A percentile compares a stretch with the other conserved stretches of the same genome.
phyloP scores from a whole-genome alignment of 1,140 invertebrate species.

The Phymastichus coffea region DNA sequence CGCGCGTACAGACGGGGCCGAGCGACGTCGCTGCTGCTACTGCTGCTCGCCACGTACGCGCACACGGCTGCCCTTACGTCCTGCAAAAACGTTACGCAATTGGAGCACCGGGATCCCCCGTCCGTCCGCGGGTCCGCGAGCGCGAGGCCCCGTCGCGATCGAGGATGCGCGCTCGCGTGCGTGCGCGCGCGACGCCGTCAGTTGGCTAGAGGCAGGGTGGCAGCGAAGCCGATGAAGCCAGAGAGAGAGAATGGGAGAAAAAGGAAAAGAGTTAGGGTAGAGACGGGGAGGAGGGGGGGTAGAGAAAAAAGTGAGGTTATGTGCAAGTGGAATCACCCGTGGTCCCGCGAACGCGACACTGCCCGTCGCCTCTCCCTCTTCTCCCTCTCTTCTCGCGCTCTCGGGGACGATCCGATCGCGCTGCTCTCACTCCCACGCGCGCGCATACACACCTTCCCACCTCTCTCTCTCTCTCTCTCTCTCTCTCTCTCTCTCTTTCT shows the following conservation, averaged over 20 bases:
- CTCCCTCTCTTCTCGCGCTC: conserved; percentile 1
- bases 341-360: not conserved
- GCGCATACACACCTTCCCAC: not conserved
- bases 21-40: too few species aligned
- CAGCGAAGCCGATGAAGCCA: too few species aligned
- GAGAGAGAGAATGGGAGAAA: too few species aligned
- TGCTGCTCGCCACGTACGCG: too few species aligned
- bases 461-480: not conserved
- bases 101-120: not conserved
- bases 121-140: too few species aligned
- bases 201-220: too few species aligned
- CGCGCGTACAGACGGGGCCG: not conserved
- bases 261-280: too few species aligned
- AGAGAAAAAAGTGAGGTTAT: conserved; percentile 21
- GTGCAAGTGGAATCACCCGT: conserved; percentile 18
- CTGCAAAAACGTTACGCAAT: too few species aligned
- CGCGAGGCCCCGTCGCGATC: not conserved
- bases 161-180: not conserved
- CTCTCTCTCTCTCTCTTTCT: not conserved
- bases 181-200: too few species aligned
- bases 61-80: too few species aligned
- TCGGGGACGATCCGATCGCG: conserved; percentile 1
- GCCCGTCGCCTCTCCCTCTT: conserved; percentile 13
- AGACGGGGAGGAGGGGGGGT: not conserved
- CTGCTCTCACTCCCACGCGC: conserved; percentile 3